A percentile compares a stretch with the other conserved stretches of the same genome.
These are phyloP conservation scores for Sitophilus oryzae DNA, from an alignment of 1,140 invertebrate species.

Conservation along the genomic window DNA sequence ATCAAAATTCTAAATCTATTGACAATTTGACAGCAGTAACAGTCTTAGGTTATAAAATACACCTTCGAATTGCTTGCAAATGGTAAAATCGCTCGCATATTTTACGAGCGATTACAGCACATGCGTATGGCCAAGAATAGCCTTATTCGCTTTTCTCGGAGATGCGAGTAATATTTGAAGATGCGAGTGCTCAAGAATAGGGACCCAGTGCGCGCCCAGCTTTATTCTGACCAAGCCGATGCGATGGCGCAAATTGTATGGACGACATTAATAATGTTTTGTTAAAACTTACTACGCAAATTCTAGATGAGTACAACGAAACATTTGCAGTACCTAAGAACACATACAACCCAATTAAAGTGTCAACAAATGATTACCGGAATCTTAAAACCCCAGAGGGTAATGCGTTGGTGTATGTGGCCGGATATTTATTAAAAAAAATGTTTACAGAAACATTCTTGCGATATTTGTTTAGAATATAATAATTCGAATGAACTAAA, in stretches of 20 bases:
- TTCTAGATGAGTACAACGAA: constrained; percentile 1
- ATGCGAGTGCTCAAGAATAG: no score
- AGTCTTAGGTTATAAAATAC: no score
- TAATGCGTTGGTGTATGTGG: constrained; percentile 1
- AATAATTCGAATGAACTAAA: constrained; percentile 1
- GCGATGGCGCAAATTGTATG: no score
- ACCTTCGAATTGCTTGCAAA: no score
- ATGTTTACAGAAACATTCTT: constrained; percentile 3
- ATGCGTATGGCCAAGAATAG: no score
- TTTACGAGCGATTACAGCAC: no score
- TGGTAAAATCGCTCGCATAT: no score
- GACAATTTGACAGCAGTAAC: no score
- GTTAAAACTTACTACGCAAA: constrained; percentile 3
- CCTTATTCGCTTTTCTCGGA: no score
- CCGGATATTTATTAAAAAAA: constrained; percentile 5
- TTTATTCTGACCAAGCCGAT: constrained; percentile 7
- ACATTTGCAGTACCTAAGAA: constrained; percentile 1
- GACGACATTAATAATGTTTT: constrained; percentile 6
- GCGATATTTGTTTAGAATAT: constrained; percentile 2
- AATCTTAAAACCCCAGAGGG: constrained; percentile 11
- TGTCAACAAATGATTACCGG: constrained; percentile 9
- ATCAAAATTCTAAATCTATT: no score
- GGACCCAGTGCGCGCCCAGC: no score
- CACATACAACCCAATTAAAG: constrained; percentile 2
- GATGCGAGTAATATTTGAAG: no score